A percentile compares a stretch with the other conserved stretches of the same genome.
These are phyloP conservation scores for Ruditapes philippinarum DNA, from an alignment of 1,140 invertebrate genomes.

Conservation along the genomic window DNA sequence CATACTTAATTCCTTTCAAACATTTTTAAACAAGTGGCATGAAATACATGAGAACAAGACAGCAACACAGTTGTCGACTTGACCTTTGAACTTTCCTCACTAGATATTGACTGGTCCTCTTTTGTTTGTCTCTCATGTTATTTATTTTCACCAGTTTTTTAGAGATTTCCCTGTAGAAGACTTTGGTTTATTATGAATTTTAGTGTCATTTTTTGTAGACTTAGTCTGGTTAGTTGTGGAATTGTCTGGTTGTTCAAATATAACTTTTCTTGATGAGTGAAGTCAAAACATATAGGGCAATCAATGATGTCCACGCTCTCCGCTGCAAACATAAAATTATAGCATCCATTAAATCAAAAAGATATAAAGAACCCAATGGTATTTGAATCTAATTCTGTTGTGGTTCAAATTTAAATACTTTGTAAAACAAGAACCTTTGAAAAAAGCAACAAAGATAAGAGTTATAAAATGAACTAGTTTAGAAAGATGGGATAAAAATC, in stretches of 20 bases:
- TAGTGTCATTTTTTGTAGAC: background rate
- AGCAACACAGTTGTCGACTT: constrained; percentile 77
- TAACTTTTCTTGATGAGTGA: constrained; percentile 60
- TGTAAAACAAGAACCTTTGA: too few species aligned
- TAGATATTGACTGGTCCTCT: background rate
- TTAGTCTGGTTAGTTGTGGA: background rate
- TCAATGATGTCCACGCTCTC: constrained; percentile 79
- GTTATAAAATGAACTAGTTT: too few species aligned
- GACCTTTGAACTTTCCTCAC: background rate
- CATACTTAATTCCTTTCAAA: constrained; percentile 84
- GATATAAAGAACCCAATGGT: too few species aligned
- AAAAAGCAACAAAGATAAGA: too few species aligned
- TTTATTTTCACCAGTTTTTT: constrained; percentile 24
- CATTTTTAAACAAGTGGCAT: constrained; percentile 82
- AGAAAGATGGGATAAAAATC: too few species aligned
- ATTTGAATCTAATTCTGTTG: too few species aligned
- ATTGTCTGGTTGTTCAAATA: constrained; percentile 47
- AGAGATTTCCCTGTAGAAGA: background rate
- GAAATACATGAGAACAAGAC: constrained; percentile 86
- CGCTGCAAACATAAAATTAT: too few species aligned
- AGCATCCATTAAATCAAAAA: too few species aligned
- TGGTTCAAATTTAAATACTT: too few species aligned
- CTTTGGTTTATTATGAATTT: background rate
- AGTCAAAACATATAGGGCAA: constrained; percentile 84
- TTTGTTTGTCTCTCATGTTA: background rate